Evolutionary conservation across 2,113 vertebrate genomes (phyloP).

Genomic region (Istiophorus platypterus): DNA sequence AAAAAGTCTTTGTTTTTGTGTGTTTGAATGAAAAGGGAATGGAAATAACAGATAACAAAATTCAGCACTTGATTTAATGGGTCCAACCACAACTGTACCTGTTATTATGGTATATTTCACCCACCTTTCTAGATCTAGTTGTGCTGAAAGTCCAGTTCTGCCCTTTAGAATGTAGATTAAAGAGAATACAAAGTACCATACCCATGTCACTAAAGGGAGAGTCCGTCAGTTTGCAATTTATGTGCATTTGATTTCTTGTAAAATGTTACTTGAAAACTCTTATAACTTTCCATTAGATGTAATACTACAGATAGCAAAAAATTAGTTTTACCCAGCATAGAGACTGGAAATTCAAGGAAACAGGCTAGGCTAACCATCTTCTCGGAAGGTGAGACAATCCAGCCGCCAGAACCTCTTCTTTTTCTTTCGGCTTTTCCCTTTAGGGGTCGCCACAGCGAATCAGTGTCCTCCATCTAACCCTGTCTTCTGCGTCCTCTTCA

Average conservation of each 20-base stretch:
- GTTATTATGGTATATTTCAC: too few species aligned
- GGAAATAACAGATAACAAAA: neutral
- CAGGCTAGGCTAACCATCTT: neutral
- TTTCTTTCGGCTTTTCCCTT: too few species aligned
- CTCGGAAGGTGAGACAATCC: neutral
- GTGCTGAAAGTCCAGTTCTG: neutral
- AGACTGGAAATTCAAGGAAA: neutral
- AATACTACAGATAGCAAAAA: neutral
- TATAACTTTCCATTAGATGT: neutral
- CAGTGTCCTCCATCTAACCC: too few species aligned
- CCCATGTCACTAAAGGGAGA: neutral
- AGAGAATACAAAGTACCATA: neutral
- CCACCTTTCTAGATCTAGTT: neutral
- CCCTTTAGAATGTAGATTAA: neutral
- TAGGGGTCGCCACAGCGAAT: too few species aligned
- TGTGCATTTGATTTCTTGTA: neutral
- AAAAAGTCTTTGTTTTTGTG: neutral
- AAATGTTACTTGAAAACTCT: neutral
- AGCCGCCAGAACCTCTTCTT: neutral
- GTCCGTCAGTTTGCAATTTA: neutral
- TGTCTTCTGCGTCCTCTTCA: too few species aligned
- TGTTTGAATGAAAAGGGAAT: neutral
- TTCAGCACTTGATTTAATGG: neutral
- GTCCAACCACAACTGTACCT: too few species aligned
- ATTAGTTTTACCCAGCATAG: neutral